phyloP scores from a whole-genome alignment of 2,797 vertebrate genomes.

The Chaetodon trifasciatus region DNA sequence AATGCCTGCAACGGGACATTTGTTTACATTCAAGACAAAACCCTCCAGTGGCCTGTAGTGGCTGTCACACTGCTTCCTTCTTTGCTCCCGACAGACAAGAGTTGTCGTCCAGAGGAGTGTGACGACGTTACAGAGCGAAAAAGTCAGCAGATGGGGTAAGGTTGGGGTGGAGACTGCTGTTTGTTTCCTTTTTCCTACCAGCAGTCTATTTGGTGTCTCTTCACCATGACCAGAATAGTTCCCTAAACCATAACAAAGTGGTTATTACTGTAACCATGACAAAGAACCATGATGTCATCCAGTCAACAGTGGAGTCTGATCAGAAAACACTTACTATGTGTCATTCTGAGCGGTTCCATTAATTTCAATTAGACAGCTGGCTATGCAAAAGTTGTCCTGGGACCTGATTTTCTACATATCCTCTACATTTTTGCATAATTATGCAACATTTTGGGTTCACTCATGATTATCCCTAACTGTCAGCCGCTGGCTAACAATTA shows the following conservation, averaged over 20 bases:
- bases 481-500: too few species aligned
- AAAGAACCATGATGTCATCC: neutral
- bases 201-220: neutral
- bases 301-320: neutral
- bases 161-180: neutral
- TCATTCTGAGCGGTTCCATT: too few species aligned
- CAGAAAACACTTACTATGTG: neutral
- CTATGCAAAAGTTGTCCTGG: neutral
- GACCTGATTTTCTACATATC: neutral
- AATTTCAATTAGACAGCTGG: neutral
- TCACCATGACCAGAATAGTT: neutral
- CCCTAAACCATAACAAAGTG: neutral
- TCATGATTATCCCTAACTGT: too few species aligned
- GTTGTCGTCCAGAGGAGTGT: neutral
- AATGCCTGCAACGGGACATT: neutral
- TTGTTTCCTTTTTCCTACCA: neutral
- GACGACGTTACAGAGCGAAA: neutral
- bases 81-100: neutral
- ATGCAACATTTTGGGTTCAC: too few species aligned
- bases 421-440: neutral
- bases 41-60: neutral
- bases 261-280: neutral
- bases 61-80: neutral
- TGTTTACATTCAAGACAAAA: neutral
- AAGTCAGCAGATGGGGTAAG: neutral